Conservation (phyloP, 2,113 vertebrate species). For the Calidris pugnax region DNA sequence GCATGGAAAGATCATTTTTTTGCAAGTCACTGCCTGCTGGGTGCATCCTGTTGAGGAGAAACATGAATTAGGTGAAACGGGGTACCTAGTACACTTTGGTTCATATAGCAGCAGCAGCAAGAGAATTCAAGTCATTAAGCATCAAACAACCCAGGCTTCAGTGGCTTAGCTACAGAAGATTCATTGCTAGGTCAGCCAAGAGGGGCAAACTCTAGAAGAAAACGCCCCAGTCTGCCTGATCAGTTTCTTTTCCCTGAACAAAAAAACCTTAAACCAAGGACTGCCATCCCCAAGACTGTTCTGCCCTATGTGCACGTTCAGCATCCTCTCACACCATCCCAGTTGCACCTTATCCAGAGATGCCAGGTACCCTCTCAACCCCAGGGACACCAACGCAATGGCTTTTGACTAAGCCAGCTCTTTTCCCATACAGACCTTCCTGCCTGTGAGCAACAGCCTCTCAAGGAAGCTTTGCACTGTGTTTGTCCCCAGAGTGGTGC, state of each 20-base stretch:
- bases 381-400: neutral
- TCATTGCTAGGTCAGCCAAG: neutral
- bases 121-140: neutral
- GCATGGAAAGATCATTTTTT: neutral
- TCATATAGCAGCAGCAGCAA: neutral
- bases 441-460: neutral
- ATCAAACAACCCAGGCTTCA: neutral
- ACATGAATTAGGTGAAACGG: neutral
- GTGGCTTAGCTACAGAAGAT: neutral
- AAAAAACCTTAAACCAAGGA: neutral
- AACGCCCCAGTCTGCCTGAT: neutral
- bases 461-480: neutral
- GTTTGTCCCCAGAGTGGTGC: neutral
- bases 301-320: neutral
- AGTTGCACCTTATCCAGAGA: neutral
- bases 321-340: neutral
- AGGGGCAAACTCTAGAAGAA: neutral
- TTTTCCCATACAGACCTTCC: neutral
- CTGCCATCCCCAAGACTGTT: neutral
- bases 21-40: neutral
- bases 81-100: neutral
- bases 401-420: neutral
- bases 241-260: neutral
- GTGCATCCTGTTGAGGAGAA: neutral
- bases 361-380: neutral